These are phyloP conservation scores for Tupaia tana DNA, from an alignment of 2,113 vertebrate genomes.

Conservation along the genomic window DNA sequence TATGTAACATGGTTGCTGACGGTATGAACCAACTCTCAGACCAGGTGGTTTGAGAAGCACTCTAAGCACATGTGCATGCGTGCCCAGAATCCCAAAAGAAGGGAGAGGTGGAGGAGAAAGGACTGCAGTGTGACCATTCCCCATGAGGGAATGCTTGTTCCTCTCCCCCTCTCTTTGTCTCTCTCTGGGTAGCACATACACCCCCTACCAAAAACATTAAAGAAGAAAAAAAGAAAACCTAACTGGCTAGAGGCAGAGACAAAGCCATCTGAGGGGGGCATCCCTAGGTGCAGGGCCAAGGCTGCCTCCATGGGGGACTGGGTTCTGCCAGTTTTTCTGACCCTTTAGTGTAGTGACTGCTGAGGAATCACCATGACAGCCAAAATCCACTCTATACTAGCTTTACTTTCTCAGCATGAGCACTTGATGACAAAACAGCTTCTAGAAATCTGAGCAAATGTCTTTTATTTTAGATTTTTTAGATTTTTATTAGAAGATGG, in stretches of 20 bases:
- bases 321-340: neutral
- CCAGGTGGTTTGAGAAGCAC: too few relatives aligned
- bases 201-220: too few relatives aligned
- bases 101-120: too few relatives aligned
- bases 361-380: neutral
- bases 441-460: neutral
- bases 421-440: neutral
- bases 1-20: too few relatives aligned
- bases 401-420: neutral
- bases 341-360: neutral
- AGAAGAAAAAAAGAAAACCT: neutral
- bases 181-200: too few relatives aligned
- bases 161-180: too few relatives aligned
- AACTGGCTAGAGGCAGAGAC: neutral
- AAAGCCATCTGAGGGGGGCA: neutral
- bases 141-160: too few relatives aligned
- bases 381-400: neutral
- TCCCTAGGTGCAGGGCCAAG: neutral
- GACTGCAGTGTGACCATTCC: too few relatives aligned
- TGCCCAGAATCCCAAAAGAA: too few relatives aligned
- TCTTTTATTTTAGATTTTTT: conserved; percentile 1
- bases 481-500: neutral
- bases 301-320: neutral
- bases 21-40: too few relatives aligned
- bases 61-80: too few relatives aligned